Conservation (phyloP, 2,888 invertebrate genomes). For the Lamellibrachia columna region DNA sequence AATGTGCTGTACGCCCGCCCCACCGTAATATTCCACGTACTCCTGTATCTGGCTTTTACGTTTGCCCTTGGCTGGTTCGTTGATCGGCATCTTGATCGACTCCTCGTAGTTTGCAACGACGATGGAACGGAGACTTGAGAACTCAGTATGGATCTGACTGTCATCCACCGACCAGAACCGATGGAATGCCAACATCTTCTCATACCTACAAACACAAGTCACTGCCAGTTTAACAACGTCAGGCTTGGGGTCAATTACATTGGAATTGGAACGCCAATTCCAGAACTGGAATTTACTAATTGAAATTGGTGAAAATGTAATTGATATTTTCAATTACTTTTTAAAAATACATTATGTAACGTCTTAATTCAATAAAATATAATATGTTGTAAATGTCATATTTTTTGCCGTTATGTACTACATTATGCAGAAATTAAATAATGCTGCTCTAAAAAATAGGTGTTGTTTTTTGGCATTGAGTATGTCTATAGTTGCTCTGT, state of each 20-base stretch:
- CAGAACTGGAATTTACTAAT: no score
- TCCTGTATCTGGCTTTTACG: conserved; percentile 98
- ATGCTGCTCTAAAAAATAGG: no score
- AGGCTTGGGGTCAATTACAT: not conserved
- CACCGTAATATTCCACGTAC: conserved; percentile 97
- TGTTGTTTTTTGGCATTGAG: no score
- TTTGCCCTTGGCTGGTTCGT: conserved; percentile 94
- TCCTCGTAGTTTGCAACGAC: conserved; percentile 98
- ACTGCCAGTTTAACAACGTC: not conserved
- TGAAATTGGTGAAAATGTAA: no score
- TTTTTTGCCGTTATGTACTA: no score
- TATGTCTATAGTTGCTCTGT: no score
- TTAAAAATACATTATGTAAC: no score
- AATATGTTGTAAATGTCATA: no score
- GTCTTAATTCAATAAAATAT: no score
- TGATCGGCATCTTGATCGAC: conserved; percentile 94
- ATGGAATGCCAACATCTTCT: conserved; percentile 78
- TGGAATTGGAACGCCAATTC: no score
- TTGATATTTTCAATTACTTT: no score
- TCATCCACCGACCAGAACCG: conserved; percentile 99
- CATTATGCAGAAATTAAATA: no score
- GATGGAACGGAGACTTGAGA: conserved; percentile 93
- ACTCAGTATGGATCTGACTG: conserved; percentile 92
- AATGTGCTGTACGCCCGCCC: conserved; percentile 97
- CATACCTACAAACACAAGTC: conserved; percentile 72